Conservation (phyloP, 2,888 invertebrate genomes). For the Stenolophus ochropezus region DNA sequence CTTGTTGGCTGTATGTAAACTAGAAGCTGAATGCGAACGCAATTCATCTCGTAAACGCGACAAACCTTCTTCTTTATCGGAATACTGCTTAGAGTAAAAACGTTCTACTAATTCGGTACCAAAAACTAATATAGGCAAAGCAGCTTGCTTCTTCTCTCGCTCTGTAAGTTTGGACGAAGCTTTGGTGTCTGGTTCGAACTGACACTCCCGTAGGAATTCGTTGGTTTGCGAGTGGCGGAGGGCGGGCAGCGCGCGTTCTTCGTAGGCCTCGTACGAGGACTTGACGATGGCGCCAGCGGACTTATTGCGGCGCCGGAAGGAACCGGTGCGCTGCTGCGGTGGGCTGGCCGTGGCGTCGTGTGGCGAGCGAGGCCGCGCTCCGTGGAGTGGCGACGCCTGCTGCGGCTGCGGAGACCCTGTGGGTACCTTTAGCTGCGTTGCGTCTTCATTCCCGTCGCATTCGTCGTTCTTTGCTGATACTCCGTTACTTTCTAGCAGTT, state of each 20-base stretch:
- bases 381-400: constrained; percentile 75
- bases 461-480: constrained; percentile 78
- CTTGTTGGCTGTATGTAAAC: constrained; percentile 81
- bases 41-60: constrained; percentile 79
- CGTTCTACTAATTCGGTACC: constrained; percentile 93
- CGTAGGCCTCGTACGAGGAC: constrained; percentile 89
- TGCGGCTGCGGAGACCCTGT: constrained; percentile 66
- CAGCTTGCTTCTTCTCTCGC: constrained; percentile 90
- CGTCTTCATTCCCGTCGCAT: constrained; percentile 73
- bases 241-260: constrained; percentile 89
- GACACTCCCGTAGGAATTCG: constrained; percentile 85
- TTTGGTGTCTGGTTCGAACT: constrained; percentile 77
- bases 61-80: constrained; percentile 93
- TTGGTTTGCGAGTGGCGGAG: constrained; percentile 90
- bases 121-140: constrained; percentile 92
- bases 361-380: not conserved
- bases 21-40: constrained; percentile 72
- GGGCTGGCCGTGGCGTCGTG: not conserved
- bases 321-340: constrained; percentile 73
- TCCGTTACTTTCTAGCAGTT: constrained; percentile 87
- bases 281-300: constrained; percentile 78
- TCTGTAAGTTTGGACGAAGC: constrained; percentile 81
- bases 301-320: constrained; percentile 78
- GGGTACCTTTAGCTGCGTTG: not conserved
- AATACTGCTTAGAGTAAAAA: constrained; percentile 92